A percentile compares a stretch with the other conserved stretches of the same genome.
These are phyloP conservation scores for Cybosia mesomella DNA, from an alignment of 2,888 invertebrate genomes.

Conservation along the genomic window DNA sequence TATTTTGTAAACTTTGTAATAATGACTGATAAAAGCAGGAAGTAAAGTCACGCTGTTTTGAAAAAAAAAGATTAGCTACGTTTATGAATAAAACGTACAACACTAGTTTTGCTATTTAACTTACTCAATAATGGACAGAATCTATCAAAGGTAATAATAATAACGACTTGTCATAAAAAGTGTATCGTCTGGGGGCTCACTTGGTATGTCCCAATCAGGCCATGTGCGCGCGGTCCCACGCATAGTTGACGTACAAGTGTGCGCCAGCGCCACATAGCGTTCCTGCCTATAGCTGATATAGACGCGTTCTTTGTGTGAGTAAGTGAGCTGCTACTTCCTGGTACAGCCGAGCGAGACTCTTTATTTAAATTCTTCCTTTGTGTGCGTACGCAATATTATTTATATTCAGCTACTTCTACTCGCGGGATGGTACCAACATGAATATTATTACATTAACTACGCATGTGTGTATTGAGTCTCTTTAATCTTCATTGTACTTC, in stretches of 20 bases:
- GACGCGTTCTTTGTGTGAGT: conserved; percentile 73
- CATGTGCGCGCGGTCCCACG: conserved; percentile 87
- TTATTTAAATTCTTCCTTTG: conserved; percentile 83
- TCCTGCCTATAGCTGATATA: conserved; percentile 68
- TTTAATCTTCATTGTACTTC: conserved; percentile 87
- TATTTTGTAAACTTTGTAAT: conserved; percentile 47
- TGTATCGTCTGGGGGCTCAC: conserved; percentile 83
- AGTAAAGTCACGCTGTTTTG: conserved; percentile 39
- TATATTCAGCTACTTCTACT: conserved; percentile 78
- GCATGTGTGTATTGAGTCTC: conserved; percentile 78
- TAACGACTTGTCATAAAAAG: conserved; percentile 77
- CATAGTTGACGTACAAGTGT: conserved; percentile 81
- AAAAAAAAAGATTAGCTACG: conserved; percentile 39
- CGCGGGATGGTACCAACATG: conserved; percentile 69
- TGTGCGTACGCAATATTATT: conserved; percentile 84
- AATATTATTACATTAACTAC: conserved; percentile 82
- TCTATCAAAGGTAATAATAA: conserved; percentile 62
- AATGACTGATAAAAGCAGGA: conserved; percentile 43
- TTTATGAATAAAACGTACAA: conserved; percentile 28
- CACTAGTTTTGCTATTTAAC: conserved; percentile 21
- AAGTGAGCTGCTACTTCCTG: conserved; percentile 84
- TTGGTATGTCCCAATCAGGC: conserved; percentile 84
- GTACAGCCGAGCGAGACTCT: conserved; percentile 83
- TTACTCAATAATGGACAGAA: conserved; percentile 25
- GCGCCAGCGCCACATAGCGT: conserved; percentile 80